These are phyloP conservation scores for Turritopsis rubra DNA, from an alignment of 30 jellyfish, hydroid and myxozoan genomes.

Conservation along the genomic window DNA sequence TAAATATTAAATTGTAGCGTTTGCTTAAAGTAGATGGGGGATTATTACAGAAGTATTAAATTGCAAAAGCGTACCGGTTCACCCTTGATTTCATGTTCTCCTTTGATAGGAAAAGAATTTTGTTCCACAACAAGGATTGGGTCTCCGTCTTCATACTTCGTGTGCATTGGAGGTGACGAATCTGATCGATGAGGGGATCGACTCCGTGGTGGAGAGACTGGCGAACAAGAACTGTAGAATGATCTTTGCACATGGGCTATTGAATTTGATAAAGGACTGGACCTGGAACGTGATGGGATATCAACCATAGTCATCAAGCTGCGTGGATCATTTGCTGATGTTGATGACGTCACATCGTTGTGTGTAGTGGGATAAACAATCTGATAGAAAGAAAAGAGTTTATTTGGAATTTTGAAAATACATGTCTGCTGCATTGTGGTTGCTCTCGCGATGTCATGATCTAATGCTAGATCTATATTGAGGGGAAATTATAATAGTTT, in stretches of 20 bases:
- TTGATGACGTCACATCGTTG: constrained; percentile 9
- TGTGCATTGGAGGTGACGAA: constrained; percentile 23
- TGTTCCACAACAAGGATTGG: constrained; percentile 17
- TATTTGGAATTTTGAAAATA: neutral
- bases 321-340: constrained; percentile 23
- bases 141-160: constrained; percentile 28
- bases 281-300: constrained; percentile 27
- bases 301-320: constrained; percentile 36
- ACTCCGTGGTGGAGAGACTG: constrained; percentile 26
- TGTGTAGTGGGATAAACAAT: constrained; percentile 31
- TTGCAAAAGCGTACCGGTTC: constrained; percentile 14
- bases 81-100: constrained; percentile 14
- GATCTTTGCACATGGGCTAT: constrained; percentile 14
- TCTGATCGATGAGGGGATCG: constrained; percentile 33
- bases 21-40: neutral
- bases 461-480: too few species aligned
- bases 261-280: constrained; percentile 25
- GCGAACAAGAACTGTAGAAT: neutral
- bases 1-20: too few species aligned
- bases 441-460: too few species aligned
- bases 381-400: constrained; percentile 17
- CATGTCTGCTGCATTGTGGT: too few species aligned
- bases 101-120: constrained; percentile 6
- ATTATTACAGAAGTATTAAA: too few species aligned
- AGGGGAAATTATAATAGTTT: too few species aligned